Evolutionary conservation across 2,113 vertebrate species (phyloP).

Genomic region (Erythrolamprus reginae): DNA sequence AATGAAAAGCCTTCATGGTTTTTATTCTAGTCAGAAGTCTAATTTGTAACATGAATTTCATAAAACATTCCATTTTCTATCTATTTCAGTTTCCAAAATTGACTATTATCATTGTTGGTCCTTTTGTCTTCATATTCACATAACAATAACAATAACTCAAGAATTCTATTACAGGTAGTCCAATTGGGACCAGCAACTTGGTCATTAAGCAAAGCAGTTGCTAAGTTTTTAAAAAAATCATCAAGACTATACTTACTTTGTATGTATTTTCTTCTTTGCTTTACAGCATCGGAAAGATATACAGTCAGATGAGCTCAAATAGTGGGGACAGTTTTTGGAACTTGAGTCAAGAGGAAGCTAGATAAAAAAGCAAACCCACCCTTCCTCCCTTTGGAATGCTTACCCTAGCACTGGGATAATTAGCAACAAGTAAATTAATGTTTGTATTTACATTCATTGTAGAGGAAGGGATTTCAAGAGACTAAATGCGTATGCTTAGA

Average conservation of each 20-base stretch:
- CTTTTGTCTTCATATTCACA: neutral
- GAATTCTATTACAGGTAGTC: neutral
- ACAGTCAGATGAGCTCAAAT: neutral
- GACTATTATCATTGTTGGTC: neutral
- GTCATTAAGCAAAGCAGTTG: neutral
- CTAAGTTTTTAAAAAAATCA: neutral
- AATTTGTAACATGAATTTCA: neutral
- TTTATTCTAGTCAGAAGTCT: neutral
- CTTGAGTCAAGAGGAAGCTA: neutral
- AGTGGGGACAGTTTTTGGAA: neutral
- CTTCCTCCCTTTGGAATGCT: neutral
- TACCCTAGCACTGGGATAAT: neutral
- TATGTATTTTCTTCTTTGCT: neutral
- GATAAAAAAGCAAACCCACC: neutral
- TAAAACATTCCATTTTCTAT: neutral
- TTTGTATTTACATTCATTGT: neutral
- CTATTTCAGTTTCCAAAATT: neutral
- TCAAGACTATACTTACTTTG: neutral
- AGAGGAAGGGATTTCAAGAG: neutral
- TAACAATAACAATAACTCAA: neutral
- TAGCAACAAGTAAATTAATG: neutral
- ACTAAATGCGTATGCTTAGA: neutral
- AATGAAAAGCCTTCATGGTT: neutral
- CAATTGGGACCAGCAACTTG: neutral
- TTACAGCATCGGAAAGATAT: neutral